These are phyloP conservation scores for Archips crataeganus DNA, from an alignment of 2,888 invertebrate genomes.

Conservation along the genomic window DNA sequence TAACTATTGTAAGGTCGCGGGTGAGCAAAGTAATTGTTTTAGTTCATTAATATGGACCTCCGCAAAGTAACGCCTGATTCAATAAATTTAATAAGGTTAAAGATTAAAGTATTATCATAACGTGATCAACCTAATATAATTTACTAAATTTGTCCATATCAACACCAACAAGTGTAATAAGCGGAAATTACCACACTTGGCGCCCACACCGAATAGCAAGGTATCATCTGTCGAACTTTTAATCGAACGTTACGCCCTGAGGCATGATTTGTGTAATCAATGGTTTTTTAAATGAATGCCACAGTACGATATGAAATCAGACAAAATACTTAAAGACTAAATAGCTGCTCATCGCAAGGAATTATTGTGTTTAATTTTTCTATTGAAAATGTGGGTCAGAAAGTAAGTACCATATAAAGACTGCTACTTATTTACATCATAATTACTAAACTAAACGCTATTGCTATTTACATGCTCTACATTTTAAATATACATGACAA, in stretches of 20 bases:
- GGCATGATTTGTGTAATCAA: slow-evolving; percentile 14
- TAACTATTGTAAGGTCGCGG: too few relatives aligned
- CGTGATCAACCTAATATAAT: not conserved
- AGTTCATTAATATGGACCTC: too few relatives aligned
- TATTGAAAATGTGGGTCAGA: too few relatives aligned
- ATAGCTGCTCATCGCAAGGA: too few relatives aligned
- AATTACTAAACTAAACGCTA: too few relatives aligned
- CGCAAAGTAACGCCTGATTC: too few relatives aligned
- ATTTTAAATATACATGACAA: too few relatives aligned
- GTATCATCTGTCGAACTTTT: not conserved
- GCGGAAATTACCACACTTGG: slow-evolving; percentile 16
- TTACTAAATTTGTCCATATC: not conserved
- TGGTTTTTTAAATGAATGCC: slow-evolving; percentile 4
- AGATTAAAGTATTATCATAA: not conserved
- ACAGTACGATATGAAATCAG: not conserved
- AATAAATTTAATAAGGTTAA: not conserved
- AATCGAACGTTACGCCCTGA: slow-evolving; percentile 4
- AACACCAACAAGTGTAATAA: slow-evolving; percentile 11
- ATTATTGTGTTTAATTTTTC: too few relatives aligned
- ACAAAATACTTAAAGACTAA: not conserved
- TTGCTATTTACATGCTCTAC: too few relatives aligned
- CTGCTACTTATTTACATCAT: too few relatives aligned
- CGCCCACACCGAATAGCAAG: not conserved
- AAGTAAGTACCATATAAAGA: too few relatives aligned
- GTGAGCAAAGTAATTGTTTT: too few relatives aligned